Percentiles rank a stretch among this genome's conserved stretches.
Conservation (phyloP, 2,113 vertebrate genomes). For the Pycnonotus jocosus region DNA sequence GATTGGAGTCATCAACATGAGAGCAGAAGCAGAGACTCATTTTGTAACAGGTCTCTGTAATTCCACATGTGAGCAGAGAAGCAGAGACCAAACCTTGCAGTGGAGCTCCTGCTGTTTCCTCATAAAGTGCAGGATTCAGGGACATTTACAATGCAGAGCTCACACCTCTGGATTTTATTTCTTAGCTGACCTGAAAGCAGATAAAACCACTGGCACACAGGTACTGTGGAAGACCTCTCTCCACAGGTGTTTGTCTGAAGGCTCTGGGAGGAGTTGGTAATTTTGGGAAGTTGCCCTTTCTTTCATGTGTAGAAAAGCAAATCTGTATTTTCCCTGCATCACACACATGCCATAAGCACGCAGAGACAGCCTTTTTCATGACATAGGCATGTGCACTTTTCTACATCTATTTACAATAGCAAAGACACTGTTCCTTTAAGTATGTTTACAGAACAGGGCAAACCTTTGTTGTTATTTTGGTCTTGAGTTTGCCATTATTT, state of each 20-base stretch:
- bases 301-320: neutral
- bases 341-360: neutral
- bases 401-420: neutral
- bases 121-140: neutral
- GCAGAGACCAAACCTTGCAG: neutral
- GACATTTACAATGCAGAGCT: neutral
- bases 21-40: neutral
- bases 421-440: neutral
- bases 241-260: constrained; percentile 30
- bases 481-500: neutral
- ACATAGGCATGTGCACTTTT: neutral
- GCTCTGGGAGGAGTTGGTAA: neutral
- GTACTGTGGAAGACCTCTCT: neutral
- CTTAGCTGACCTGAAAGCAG: constrained; percentile 14
- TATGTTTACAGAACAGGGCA: neutral
- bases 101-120: neutral
- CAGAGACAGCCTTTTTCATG: neutral
- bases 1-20: neutral
- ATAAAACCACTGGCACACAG: neutral
- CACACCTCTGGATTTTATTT: neutral
- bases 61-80: neutral
- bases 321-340: neutral
- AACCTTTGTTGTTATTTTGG: neutral
- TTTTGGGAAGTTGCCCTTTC: neutral
- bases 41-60: neutral